Percentiles rank a stretch among this genome's conserved stretches.
These are phyloP conservation scores for Pseudachorutes palmiensis DNA, from an alignment of 1,140 invertebrate genomes.

Conservation along the genomic window DNA sequence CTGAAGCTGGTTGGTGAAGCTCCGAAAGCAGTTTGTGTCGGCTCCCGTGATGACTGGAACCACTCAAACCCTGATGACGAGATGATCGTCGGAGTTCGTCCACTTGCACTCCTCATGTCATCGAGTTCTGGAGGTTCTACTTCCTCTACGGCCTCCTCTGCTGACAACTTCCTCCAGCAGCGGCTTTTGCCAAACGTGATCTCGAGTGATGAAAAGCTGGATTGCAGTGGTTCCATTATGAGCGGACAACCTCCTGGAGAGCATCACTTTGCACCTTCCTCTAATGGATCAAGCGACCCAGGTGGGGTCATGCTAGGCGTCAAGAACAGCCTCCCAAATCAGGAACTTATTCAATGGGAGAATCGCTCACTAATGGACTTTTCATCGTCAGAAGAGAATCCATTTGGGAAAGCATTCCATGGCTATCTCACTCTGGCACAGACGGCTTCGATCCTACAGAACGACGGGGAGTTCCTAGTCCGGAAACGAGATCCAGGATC, in stretches of 20 bases:
- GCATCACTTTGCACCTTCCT: background rate
- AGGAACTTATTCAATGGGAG: background rate
- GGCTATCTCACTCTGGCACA: slow-evolving; percentile 35
- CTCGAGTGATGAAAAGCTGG: slow-evolving; percentile 10
- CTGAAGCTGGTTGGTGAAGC: slow-evolving; percentile 37
- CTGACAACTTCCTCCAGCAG: background rate
- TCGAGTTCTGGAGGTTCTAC: background rate
- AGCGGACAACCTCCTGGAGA: background rate
- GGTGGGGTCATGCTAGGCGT: too few relatives aligned
- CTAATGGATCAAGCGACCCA: background rate
- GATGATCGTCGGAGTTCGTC: too few relatives aligned
- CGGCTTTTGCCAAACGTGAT: background rate
- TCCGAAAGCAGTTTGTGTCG: slow-evolving; percentile 33
- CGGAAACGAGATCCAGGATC: slow-evolving; percentile 24
- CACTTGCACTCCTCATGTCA: background rate
- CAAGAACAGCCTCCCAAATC: too few relatives aligned
- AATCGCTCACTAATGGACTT: slow-evolving; percentile 14
- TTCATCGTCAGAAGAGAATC: slow-evolving; percentile 21
- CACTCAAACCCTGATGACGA: slow-evolving; percentile 16
- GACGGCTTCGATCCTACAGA: slow-evolving; percentile 24
- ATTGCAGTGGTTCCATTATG: background rate
- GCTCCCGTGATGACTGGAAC: slow-evolving; percentile 17
- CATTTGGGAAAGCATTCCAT: slow-evolving; percentile 38
- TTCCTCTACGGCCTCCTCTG: background rate
- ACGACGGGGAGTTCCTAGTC: slow-evolving; percentile 36